phyloP scores from a whole-genome alignment of 2,888 invertebrate genomes.

The Athalia circularis region DNA sequence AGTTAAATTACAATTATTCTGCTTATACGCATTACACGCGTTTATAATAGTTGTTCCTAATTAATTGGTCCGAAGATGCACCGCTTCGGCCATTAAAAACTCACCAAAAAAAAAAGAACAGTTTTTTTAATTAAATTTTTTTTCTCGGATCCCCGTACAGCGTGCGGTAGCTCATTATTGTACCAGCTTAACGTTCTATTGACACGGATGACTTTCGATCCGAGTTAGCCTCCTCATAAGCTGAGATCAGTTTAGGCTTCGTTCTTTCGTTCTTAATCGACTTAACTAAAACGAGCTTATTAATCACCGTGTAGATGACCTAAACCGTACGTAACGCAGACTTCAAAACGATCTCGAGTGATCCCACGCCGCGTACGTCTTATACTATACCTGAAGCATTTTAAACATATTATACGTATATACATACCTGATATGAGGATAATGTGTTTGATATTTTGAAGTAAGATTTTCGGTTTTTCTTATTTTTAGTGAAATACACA shows the following conservation, averaged over 20 bases:
- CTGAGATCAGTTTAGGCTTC: neutral
- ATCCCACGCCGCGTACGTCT: conserved; percentile 6
- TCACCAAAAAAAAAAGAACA: neutral
- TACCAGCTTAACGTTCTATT: conserved; percentile 25
- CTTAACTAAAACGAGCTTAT: conserved; percentile 33
- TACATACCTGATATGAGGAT: neutral
- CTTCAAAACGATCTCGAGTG: neutral
- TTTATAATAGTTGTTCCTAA: neutral
- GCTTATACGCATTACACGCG: too few species aligned
- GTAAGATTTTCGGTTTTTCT: neutral
- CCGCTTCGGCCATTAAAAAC: neutral
- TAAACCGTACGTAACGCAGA: neutral
- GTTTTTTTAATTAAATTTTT: conserved; percentile 36
- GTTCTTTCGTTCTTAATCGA: conserved; percentile 22
- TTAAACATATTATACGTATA: neutral
- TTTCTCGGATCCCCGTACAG: neutral
- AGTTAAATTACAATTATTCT: too few species aligned
- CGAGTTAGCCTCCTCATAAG: neutral
- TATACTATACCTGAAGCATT: neutral
- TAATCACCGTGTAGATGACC: conserved; percentile 31
- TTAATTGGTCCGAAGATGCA: conserved; percentile 17
- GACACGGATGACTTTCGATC: conserved; percentile 40
- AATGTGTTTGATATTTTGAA: neutral
- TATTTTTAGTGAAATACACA: conserved; percentile 17
- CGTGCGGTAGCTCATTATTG: neutral